Conservation (phyloP, 1,140 invertebrate species). For the Nylanderia fulva region DNA sequence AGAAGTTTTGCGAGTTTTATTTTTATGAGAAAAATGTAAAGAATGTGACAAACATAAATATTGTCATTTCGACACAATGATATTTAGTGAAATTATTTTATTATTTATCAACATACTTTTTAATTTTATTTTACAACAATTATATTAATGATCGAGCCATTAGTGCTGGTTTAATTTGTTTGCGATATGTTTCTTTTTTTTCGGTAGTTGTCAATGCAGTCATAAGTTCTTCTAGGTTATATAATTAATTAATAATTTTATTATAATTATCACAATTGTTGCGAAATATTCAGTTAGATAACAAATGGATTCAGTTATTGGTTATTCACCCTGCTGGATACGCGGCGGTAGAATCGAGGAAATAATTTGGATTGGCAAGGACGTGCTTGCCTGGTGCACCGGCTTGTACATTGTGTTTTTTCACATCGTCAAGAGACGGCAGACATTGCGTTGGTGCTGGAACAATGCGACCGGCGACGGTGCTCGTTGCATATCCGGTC, state of each 20-base stretch:
- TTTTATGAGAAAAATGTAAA: not conserved
- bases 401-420: slow-evolving; percentile 80
- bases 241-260: not conserved
- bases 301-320: slow-evolving; percentile 42
- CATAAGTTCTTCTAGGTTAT: slow-evolving; percentile 32
- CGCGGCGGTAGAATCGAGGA: slow-evolving; percentile 78
- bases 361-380: slow-evolving; percentile 80
- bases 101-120: not conserved
- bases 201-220: not conserved
- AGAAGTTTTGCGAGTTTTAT: not conserved
- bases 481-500: slow-evolving; percentile 77
- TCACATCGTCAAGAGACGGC: slow-evolving; percentile 65
- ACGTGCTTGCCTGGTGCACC: slow-evolving; percentile 80
- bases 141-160: not conserved
- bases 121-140: not conserved
- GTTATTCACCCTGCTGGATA: slow-evolving; percentile 77
- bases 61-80: too few species aligned
- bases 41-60: not conserved
- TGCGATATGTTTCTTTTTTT: not conserved
- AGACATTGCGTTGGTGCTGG: slow-evolving; percentile 74
- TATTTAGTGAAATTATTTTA: not conserved
- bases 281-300: not conserved
- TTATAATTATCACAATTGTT: not conserved
- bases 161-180: not conserved
- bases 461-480: slow-evolving; percentile 76